These are phyloP conservation scores for Melanotaenia maccullochi DNA, from an alignment of 2,797 vertebrate species.

Conservation along the genomic window DNA sequence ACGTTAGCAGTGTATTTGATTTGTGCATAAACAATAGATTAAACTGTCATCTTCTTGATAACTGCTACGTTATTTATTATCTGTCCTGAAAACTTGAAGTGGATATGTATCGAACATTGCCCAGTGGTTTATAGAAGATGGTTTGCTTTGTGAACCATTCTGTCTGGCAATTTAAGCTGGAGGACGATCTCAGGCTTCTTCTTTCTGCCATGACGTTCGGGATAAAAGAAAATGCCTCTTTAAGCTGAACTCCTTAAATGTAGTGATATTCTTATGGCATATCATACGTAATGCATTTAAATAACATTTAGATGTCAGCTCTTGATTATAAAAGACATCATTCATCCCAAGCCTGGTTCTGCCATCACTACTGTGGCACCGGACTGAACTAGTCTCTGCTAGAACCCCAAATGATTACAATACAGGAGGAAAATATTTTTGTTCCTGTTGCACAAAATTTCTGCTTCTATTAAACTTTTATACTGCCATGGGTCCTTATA, in stretches of 20 bases:
- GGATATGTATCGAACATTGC: neutral
- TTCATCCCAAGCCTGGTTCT: neutral
- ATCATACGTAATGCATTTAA: neutral
- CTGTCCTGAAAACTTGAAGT: too few species aligned
- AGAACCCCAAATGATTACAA: neutral
- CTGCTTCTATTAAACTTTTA: neutral
- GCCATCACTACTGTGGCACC: neutral
- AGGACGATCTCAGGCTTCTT: neutral
- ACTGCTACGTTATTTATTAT: neutral
- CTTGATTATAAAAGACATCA: neutral
- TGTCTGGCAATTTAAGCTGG: too few species aligned
- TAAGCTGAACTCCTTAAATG: too few species aligned
- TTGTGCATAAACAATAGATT: neutral
- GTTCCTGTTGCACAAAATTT: neutral
- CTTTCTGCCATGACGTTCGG: too few species aligned
- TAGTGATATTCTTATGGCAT: too few species aligned
- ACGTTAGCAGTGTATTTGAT: neutral
- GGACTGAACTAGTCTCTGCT: neutral
- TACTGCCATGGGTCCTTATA: too few species aligned
- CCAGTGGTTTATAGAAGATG: too few species aligned
- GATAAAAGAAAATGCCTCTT: neutral
- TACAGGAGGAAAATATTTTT: neutral
- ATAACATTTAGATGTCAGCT: neutral
- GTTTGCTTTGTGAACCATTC: too few species aligned
- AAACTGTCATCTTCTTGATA: neutral